Percentiles rank a stretch among this genome's conserved stretches.
phyloP scores from a whole-genome alignment of 2,888 invertebrate species.

The Microctonus brassicae region DNA sequence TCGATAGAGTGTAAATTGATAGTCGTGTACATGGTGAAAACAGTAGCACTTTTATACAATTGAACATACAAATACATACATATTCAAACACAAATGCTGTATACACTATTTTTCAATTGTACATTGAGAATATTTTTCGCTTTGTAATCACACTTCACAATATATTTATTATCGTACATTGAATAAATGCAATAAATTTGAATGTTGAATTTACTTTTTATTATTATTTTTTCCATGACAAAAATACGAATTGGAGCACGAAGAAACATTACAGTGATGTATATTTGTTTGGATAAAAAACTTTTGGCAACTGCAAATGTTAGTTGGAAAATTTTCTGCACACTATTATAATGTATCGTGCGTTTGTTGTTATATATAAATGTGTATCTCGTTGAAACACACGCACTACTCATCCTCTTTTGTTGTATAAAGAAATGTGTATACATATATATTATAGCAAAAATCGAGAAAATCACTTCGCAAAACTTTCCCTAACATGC shows the following conservation, averaged over 20 bases:
- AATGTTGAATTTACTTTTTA: background rate
- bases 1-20: conserved; percentile 27
- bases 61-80: background rate
- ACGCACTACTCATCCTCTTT: background rate
- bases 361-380: background rate
- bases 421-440: too few species aligned
- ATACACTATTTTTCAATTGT: too few species aligned
- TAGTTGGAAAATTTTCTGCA: background rate
- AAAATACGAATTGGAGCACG: background rate
- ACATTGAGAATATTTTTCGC: background rate
- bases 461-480: conserved; percentile 1
- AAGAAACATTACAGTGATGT: background rate
- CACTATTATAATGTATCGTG: background rate
- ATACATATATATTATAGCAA: background rate
- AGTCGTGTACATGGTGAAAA: background rate
- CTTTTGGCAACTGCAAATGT: background rate
- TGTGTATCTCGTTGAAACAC: background rate
- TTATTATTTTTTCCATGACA: background rate
- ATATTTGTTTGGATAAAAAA: background rate
- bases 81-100: background rate
- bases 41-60: background rate
- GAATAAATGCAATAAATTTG: conserved; percentile 8
- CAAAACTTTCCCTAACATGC: background rate
- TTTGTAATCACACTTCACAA: background rate
- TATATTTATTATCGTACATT: conserved; percentile 1